A percentile compares a stretch with the other conserved stretches of the same genome.
These are phyloP conservation scores for Diaphora mendica DNA, from an alignment of 2,888 invertebrate genomes.

Conservation along the genomic window DNA sequence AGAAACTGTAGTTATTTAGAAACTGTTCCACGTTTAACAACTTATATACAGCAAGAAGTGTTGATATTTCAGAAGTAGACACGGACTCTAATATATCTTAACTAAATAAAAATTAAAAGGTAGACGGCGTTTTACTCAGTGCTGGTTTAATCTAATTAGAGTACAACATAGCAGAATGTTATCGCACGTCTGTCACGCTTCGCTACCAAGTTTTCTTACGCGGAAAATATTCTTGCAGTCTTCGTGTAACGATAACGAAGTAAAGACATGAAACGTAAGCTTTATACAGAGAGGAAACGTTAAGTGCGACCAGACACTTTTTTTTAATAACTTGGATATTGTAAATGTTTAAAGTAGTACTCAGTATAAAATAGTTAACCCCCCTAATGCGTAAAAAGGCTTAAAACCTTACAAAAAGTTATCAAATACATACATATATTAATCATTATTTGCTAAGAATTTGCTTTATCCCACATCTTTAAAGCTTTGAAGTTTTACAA, in stretches of 20 bases:
- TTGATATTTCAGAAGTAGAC: not conserved
- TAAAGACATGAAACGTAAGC: slow-evolving; percentile 60
- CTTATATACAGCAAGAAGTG: not conserved
- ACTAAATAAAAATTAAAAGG: slow-evolving; percentile 50
- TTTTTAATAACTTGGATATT: not conserved
- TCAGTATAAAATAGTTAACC: not conserved
- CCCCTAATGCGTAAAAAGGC: not conserved
- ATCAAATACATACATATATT: no score
- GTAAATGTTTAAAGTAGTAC: not conserved
- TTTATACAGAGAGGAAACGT: slow-evolving; percentile 38
- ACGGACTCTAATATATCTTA: slow-evolving; percentile 28
- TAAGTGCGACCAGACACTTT: no score
- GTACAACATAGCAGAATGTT: slow-evolving; percentile 66
- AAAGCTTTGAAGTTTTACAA: no score
- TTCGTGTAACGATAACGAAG: slow-evolving; percentile 61
- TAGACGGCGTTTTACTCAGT: slow-evolving; percentile 56
- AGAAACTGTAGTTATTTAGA: not conserved
- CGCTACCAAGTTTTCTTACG: slow-evolving; percentile 64
- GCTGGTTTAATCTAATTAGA: slow-evolving; percentile 72
- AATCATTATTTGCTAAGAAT: no score
- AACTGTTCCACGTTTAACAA: not conserved
- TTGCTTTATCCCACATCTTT: no score
- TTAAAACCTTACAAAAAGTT: no score
- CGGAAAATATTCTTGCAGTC: slow-evolving; percentile 71
- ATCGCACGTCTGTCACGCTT: slow-evolving; percentile 71